Evolutionary conservation across 1,140 invertebrate species (phyloP).

Genomic region (Diploscapter pachys): DNA sequence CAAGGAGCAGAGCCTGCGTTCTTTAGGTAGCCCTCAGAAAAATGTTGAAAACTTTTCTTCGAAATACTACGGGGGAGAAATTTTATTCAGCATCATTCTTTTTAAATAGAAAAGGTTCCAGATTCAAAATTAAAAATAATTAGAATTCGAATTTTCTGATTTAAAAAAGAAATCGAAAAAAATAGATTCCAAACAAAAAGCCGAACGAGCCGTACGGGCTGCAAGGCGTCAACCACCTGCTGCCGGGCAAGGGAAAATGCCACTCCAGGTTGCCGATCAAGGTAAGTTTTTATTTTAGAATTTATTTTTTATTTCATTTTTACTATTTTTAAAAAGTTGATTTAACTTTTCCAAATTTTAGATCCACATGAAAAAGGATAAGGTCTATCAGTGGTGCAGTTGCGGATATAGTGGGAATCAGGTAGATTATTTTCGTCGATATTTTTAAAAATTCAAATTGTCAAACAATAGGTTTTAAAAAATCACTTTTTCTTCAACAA

Average conservation of each 20-base stretch:
- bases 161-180: too few species aligned
- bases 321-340: too few species aligned
- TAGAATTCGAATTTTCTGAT: too few species aligned
- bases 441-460: too few species aligned
- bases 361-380: slow-evolving; percentile 65
- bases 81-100: background rate
- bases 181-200: slow-evolving; percentile 38
- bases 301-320: too few species aligned
- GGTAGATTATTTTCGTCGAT: slow-evolving; percentile 25
- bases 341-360: background rate
- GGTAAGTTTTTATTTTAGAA: slow-evolving; percentile 22
- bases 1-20: too few species aligned
- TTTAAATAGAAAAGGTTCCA: background rate
- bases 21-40: too few species aligned
- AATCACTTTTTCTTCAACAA: too few species aligned
- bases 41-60: too few species aligned
- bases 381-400: slow-evolving; percentile 86
- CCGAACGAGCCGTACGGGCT: slow-evolving; percentile 52
- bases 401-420: slow-evolving; percentile 85
- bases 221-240: slow-evolving; percentile 56
- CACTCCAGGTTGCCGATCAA: slow-evolving; percentile 51
- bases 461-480: too few species aligned
- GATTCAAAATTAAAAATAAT: slow-evolving; percentile 16
- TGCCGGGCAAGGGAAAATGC: slow-evolving; percentile 51
- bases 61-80: too few species aligned